Percentiles rank a stretch among this genome's conserved stretches.
Conservation (phyloP, 2,888 invertebrate genomes). For the Drosophila pegasa region DNA sequence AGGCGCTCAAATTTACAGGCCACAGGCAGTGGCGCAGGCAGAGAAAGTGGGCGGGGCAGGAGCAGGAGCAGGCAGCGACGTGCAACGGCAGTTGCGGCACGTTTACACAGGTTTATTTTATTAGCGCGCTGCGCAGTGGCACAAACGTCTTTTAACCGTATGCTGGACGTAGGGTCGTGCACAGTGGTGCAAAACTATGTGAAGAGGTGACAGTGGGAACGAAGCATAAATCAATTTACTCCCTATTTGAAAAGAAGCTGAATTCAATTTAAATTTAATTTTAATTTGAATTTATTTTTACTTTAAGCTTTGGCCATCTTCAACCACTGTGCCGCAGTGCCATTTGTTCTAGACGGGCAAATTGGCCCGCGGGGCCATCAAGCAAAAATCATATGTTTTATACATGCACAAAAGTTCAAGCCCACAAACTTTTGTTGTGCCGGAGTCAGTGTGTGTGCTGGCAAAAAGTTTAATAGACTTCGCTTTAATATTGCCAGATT, state of each 20-base stretch:
- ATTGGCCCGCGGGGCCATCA: conserved; percentile 78
- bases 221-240: neutral
- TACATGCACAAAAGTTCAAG: conserved; percentile 65
- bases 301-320: neutral
- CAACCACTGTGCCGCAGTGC: conserved; percentile 16
- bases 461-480: conserved; percentile 74
- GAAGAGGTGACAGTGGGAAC: neutral
- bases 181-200: conserved; percentile 4
- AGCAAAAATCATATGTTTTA: conserved; percentile 79
- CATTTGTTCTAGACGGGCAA: conserved; percentile 75
- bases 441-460: conserved; percentile 3
- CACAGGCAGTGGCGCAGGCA: conserved; percentile 34
- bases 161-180: conserved; percentile 30
- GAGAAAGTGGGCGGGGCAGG: neutral
- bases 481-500: conserved; percentile 66
- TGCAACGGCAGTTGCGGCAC: conserved; percentile 36
- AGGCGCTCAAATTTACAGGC: conserved; percentile 78
- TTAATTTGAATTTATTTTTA: conserved; percentile 9
- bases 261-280: neutral
- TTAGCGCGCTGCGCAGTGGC: conserved; percentile 51
- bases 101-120: conserved; percentile 74
- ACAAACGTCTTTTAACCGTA: conserved; percentile 35
- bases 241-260: neutral
- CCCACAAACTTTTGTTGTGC: conserved; percentile 29
- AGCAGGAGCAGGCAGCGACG: neutral